phyloP scores from a whole-genome alignment of 2,888 invertebrate species.

The Alcis repandata region DNA sequence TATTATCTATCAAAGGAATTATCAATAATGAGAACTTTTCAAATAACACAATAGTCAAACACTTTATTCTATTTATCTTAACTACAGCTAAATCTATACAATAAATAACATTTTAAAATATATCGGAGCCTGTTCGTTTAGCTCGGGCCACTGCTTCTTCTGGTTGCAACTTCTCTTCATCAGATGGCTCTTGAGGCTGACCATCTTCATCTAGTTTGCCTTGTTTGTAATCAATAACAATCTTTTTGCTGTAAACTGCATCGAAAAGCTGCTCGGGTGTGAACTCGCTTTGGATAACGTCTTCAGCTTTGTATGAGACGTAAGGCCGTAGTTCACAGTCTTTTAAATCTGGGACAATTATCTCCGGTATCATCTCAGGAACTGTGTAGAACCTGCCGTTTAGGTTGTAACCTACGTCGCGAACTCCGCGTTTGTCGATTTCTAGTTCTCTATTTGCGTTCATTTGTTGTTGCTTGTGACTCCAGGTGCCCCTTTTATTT shows the following conservation, averaged over 20 bases:
- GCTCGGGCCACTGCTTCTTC: slow-evolving; percentile 91
- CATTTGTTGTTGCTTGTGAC: slow-evolving; percentile 88
- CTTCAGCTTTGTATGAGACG: slow-evolving; percentile 94
- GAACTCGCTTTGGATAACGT: slow-evolving; percentile 92
- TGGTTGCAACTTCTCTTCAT: slow-evolving; percentile 89
- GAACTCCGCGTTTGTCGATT: slow-evolving; percentile 90
- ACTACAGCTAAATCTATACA: slow-evolving; percentile 53
- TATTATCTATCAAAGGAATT: no score
- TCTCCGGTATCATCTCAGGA: slow-evolving; percentile 96
- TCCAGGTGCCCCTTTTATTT: slow-evolving; percentile 91
- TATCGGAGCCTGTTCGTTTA: slow-evolving; percentile 93
- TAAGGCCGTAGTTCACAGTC: slow-evolving; percentile 96
- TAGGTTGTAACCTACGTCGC: slow-evolving; percentile 87
- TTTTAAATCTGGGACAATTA: slow-evolving; percentile 96
- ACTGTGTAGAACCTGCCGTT: slow-evolving; percentile 87
- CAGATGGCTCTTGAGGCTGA: slow-evolving; percentile 89
- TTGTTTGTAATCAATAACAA: slow-evolving; percentile 90
- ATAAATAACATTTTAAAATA: slow-evolving; percentile 83
- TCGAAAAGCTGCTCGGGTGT: slow-evolving; percentile 94
- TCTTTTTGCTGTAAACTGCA: slow-evolving; percentile 92
- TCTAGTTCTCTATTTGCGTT: slow-evolving; percentile 88
- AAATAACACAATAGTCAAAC: slow-evolving; percentile 16
- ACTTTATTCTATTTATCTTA: slow-evolving; percentile 53
- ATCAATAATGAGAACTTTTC: neutral
- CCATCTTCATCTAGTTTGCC: slow-evolving; percentile 90